phyloP scores from a whole-genome alignment of 2,888 invertebrate species.

The Idaea aversata region DNA sequence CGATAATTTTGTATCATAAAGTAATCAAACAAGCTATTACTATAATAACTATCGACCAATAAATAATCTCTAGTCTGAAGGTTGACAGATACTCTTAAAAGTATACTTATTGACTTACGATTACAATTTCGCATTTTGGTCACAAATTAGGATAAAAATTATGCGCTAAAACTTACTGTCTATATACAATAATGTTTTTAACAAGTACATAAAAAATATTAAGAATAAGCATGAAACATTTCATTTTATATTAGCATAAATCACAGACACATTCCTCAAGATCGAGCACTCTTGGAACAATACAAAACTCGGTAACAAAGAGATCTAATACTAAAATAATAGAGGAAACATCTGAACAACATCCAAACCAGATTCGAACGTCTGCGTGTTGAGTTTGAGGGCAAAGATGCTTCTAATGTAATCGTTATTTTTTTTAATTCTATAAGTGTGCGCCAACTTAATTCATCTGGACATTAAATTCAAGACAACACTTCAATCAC shows the following conservation, averaged over 20 bases:
- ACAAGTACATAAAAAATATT: constrained; percentile 59
- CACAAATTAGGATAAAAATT: constrained; percentile 60
- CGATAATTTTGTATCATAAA: neutral
- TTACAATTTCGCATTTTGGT: constrained; percentile 59
- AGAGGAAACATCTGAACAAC: too few species aligned
- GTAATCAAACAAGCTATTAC: neutral
- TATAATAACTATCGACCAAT: neutral
- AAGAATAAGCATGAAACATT: constrained; percentile 74
- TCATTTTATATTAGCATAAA: constrained; percentile 65
- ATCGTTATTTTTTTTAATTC: too few species aligned
- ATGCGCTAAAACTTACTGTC: constrained; percentile 57
- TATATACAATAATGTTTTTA: constrained; percentile 64
- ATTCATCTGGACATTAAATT: too few species aligned
- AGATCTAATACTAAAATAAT: neutral
- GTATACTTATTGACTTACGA: constrained; percentile 40
- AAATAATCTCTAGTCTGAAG: neutral
- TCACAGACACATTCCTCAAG: constrained; percentile 75
- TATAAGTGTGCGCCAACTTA: too few species aligned
- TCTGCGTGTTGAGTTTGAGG: too few species aligned
- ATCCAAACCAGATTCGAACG: too few species aligned
- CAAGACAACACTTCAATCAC: too few species aligned
- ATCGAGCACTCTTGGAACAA: constrained; percentile 55
- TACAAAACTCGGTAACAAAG: neutral
- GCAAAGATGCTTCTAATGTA: too few species aligned
- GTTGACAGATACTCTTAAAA: constrained; percentile 17